These are phyloP conservation scores for Andrena camellia DNA, from an alignment of 2,888 invertebrate species.

Conservation along the genomic window DNA sequence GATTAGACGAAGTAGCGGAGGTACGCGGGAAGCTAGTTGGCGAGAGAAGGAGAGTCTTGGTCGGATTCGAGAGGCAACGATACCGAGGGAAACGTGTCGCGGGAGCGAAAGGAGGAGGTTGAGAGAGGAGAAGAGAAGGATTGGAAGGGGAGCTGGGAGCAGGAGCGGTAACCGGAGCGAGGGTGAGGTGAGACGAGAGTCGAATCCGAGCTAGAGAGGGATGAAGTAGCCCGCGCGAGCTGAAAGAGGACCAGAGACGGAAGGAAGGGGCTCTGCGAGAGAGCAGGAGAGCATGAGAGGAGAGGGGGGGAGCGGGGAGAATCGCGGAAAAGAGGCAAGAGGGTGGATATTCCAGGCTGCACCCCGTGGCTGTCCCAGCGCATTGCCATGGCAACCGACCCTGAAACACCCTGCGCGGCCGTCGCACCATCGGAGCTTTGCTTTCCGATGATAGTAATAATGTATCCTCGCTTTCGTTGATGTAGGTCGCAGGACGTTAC, in stretches of 20 bases:
- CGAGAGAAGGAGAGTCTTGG: conserved; percentile 9
- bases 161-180: conserved; percentile 14
- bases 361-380: conserved; percentile 74
- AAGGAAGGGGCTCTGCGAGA: conserved; percentile 22
- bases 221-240: background rate
- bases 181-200: conserved; percentile 11
- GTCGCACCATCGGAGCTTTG: conserved; percentile 81
- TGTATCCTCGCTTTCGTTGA: conserved; percentile 80
- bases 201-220: conserved; percentile 7
- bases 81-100: conserved; percentile 28
- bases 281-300: conserved; percentile 21
- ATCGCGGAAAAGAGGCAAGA: conserved; percentile 73
- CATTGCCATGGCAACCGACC: conserved; percentile 83
- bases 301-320: conserved; percentile 42
- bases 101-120: background rate
- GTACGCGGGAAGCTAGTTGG: conserved; percentile 38
- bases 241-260: background rate
- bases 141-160: conserved; percentile 22
- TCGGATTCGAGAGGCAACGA: conserved; percentile 10
- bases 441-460: conserved; percentile 84
- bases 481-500: conserved; percentile 80
- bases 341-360: conserved; percentile 76
- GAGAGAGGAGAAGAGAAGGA: conserved; percentile 27
- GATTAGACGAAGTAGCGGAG: conserved; percentile 57
- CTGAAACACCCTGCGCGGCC: conserved; percentile 81